phyloP scores from a whole-genome alignment of 2,113 vertebrate species.

The Merops nubicus region DNA sequence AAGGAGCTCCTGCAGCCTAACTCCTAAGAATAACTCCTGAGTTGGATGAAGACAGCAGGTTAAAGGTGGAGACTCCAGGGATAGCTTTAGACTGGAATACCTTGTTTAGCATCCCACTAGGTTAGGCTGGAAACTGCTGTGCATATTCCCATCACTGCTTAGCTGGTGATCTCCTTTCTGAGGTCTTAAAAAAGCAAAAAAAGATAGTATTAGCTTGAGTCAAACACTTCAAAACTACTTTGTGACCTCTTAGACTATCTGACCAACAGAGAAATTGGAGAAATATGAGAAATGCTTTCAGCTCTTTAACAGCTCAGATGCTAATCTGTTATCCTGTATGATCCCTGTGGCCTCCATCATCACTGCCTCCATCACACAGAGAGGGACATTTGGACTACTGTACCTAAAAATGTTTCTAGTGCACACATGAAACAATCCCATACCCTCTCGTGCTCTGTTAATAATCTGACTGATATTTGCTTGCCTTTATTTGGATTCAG shows the following conservation, averaged over 20 bases:
- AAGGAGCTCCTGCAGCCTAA: background rate
- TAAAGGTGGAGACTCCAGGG: background rate
- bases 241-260: background rate
- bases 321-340: background rate
- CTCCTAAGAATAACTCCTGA: background rate
- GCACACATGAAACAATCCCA: background rate
- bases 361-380: background rate
- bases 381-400: background rate
- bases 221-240: background rate
- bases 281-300: background rate
- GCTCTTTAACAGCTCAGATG: background rate
- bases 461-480: constrained; percentile 14
- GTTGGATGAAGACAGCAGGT: background rate
- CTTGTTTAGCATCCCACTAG: background rate
- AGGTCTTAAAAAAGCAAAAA: background rate
- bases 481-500: constrained; percentile 30
- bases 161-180: background rate
- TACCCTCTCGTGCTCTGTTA: background rate
- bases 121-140: background rate
- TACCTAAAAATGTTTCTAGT: background rate
- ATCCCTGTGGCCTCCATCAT: background rate
- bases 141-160: background rate
- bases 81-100: background rate
- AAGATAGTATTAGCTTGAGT: background rate
- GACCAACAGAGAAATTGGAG: background rate